These are phyloP conservation scores for Nycticorax nycticorax DNA, from an alignment of 2,113 vertebrate species.

Conservation along the genomic window DNA sequence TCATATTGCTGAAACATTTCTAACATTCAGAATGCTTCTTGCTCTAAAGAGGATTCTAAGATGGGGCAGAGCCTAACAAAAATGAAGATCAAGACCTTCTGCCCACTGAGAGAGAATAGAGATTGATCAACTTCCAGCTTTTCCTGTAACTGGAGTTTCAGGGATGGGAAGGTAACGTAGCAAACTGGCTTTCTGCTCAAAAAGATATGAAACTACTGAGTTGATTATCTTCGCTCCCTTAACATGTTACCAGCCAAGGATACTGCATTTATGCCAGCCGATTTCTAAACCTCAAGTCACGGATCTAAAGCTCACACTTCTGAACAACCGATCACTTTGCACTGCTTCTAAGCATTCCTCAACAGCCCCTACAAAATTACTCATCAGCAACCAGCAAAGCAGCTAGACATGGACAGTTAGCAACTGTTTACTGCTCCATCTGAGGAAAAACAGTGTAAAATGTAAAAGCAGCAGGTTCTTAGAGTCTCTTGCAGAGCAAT, in stretches of 20 bases:
- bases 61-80: background rate
- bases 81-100: background rate
- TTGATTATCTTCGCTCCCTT: background rate
- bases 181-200: background rate
- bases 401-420: rapidly evolving
- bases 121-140: background rate
- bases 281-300: background rate
- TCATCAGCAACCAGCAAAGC: background rate
- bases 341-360: background rate
- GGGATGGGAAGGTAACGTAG: background rate
- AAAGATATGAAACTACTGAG: background rate
- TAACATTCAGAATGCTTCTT: background rate
- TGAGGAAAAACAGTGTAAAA: background rate
- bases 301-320: background rate
- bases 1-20: background rate
- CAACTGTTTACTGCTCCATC: background rate
- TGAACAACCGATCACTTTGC: background rate
- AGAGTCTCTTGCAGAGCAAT: background rate
- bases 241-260: background rate
- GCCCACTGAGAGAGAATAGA: background rate
- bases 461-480: background rate
- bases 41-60: background rate
- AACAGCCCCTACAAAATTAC: background rate
- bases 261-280: background rate
- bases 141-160: background rate